Conservation (phyloP, 2,888 invertebrate species). For the Lacanobia oleracea region DNA sequence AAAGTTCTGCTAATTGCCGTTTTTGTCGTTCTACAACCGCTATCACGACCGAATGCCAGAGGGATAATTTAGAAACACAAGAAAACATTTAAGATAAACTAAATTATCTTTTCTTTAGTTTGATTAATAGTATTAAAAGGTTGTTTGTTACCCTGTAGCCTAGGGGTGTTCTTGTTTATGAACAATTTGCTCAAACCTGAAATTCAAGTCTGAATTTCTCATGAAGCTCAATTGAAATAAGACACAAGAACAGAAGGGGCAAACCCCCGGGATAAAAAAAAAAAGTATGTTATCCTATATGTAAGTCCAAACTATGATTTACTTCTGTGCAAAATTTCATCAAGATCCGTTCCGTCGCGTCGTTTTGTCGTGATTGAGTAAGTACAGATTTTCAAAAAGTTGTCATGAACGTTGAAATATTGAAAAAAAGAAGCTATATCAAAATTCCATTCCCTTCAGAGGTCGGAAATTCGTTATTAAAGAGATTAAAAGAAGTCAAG, state of each 20-base stretch:
- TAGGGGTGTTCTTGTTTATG: constrained; percentile 24
- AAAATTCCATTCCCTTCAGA: background rate
- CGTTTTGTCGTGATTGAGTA: no score
- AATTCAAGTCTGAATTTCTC: constrained; percentile 4
- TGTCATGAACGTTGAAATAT: background rate
- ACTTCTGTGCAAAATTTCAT: no score
- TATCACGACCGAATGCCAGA: background rate
- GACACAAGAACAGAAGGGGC: no score
- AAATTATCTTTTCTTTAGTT: constrained; percentile 3
- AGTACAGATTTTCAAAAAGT: no score
- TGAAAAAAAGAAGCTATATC: background rate
- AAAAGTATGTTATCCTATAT: no score
- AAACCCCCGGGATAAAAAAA: no score
- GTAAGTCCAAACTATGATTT: no score
- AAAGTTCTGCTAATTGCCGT: background rate
- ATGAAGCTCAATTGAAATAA: background rate
- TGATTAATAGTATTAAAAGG: constrained; percentile 34
- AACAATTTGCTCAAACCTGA: constrained; percentile 3
- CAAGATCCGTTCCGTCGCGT: no score
- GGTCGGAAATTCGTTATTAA: constrained; percentile 3
- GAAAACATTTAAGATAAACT: background rate
- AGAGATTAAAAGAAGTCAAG: background rate
- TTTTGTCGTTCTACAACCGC: background rate
- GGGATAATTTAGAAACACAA: background rate
- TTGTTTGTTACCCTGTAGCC: constrained; percentile 44